Conservation (phyloP, 1,140 invertebrate genomes). For the Anastrepha obliqua region DNA sequence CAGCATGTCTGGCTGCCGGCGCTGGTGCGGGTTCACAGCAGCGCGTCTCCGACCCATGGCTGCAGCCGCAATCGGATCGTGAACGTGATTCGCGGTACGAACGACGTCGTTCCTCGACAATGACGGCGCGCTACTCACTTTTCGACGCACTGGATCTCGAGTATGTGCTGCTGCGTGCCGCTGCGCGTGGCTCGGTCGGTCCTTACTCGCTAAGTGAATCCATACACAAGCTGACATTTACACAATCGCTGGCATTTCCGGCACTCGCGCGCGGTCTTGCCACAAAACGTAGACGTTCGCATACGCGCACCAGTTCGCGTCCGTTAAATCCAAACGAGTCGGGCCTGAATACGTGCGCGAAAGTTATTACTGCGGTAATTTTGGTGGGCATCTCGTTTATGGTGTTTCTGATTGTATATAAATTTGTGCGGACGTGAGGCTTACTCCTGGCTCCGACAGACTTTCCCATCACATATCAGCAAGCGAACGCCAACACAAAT, state of each 20-base stretch:
- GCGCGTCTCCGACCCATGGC: slow-evolving; percentile 74
- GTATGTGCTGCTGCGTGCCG: slow-evolving; percentile 81
- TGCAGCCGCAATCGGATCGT: slow-evolving; percentile 72
- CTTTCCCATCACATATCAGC: slow-evolving; percentile 71
- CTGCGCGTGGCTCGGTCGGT: slow-evolving; percentile 82
- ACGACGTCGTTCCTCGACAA: slow-evolving; percentile 75
- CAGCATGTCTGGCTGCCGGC: slow-evolving; percentile 63
- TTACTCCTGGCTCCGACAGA: slow-evolving; percentile 81
- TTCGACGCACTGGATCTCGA: slow-evolving; percentile 84
- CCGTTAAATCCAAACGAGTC: slow-evolving; percentile 79
- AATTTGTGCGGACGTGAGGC: slow-evolving; percentile 85
- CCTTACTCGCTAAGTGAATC: slow-evolving; percentile 84
- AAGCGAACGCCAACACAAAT: slow-evolving; percentile 56
- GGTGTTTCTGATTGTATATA: slow-evolving; percentile 85
- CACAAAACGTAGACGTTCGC: slow-evolving; percentile 79
- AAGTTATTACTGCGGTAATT: slow-evolving; percentile 82
- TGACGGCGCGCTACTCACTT: slow-evolving; percentile 79
- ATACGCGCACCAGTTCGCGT: slow-evolving; percentile 75
- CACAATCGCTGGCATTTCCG: slow-evolving; percentile 84
- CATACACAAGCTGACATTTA: slow-evolving; percentile 84
- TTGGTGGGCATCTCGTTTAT: slow-evolving; percentile 83
- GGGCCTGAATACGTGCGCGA: slow-evolving; percentile 82
- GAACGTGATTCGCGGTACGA: slow-evolving; percentile 67
- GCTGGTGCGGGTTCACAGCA: slow-evolving; percentile 74
- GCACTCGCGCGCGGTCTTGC: slow-evolving; percentile 82